phyloP scores from a whole-genome alignment of 2,113 vertebrate genomes.

The Chrysemys picta region DNA sequence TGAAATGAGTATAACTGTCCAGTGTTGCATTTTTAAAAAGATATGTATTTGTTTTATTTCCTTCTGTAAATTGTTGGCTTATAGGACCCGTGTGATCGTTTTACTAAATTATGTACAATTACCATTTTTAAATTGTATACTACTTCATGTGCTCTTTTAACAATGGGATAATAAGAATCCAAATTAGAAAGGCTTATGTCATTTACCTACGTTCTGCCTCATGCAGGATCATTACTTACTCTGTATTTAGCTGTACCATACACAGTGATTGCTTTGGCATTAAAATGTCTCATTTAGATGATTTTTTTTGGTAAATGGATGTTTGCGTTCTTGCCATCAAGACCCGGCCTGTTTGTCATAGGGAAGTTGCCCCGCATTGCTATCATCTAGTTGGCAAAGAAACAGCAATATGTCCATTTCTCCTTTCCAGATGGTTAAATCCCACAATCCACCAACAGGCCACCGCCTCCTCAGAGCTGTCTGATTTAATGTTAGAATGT shows the following conservation, averaged over 20 bases:
- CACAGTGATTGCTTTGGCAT: not conserved
- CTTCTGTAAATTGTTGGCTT: not conserved
- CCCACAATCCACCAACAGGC: not conserved
- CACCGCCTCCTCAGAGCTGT: not conserved
- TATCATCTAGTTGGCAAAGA: not conserved
- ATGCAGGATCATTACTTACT: not conserved
- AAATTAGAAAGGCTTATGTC: fast-evolving
- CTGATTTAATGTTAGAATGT: not conserved
- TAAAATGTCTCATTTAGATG: not conserved
- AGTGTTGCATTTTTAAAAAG: not conserved
- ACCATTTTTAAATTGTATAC: not conserved
- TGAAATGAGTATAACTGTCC: not conserved
- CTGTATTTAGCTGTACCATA: not conserved
- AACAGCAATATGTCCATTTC: not conserved
- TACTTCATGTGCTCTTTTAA: not conserved
- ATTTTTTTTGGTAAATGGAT: not conserved
- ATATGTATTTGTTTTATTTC: not conserved
- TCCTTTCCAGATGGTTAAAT: not conserved
- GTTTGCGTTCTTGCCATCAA: not conserved
- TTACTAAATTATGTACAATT: not conserved
- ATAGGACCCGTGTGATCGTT: not conserved
- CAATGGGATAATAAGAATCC: not conserved
- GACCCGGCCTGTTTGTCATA: not conserved
- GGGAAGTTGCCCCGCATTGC: not conserved
- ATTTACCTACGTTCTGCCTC: not conserved